phyloP scores from a whole-genome alignment of 2,888 invertebrate species.

The Eilema caniola region DNA sequence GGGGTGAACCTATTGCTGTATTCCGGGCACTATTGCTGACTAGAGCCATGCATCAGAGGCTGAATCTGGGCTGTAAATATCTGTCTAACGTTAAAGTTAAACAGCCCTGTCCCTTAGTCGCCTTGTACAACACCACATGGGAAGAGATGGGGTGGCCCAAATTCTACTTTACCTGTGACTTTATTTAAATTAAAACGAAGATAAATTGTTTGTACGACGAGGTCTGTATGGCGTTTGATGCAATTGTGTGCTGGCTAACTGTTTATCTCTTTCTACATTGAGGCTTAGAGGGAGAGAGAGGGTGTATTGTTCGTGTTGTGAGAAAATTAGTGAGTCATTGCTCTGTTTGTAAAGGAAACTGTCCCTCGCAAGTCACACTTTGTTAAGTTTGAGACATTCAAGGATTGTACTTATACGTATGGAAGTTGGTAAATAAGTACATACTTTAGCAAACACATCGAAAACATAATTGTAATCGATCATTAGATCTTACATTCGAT shows the following conservation, averaged over 20 bases:
- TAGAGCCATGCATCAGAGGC: too few species aligned
- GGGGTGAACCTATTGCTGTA: too few species aligned
- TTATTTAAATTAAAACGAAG: neutral
- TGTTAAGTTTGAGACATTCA: constrained; percentile 2
- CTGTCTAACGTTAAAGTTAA: too few species aligned
- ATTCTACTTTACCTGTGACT: too few species aligned
- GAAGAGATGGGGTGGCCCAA: too few species aligned
- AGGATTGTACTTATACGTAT: neutral
- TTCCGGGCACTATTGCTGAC: too few species aligned
- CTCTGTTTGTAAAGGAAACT: constrained; percentile 54
- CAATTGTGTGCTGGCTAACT: constrained; percentile 18
- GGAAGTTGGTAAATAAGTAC: neutral
- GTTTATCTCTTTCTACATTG: constrained; percentile 39
- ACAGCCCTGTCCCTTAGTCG: too few species aligned
- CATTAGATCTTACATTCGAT: too few species aligned
- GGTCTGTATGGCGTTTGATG: neutral
- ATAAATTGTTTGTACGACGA: neutral
- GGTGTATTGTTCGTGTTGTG: constrained; percentile 68
- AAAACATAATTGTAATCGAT: neutral
- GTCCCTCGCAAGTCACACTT: constrained; percentile 24
- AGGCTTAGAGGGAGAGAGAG: constrained; percentile 45
- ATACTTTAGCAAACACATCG: neutral
- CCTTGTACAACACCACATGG: too few species aligned
- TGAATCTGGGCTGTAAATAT: too few species aligned
- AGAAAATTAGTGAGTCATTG: constrained; percentile 72